A percentile compares a stretch with the other conserved stretches of the same genome.
phyloP scores from a whole-genome alignment of 1,140 invertebrate genomes.

The Lepidurus packardi region DNA sequence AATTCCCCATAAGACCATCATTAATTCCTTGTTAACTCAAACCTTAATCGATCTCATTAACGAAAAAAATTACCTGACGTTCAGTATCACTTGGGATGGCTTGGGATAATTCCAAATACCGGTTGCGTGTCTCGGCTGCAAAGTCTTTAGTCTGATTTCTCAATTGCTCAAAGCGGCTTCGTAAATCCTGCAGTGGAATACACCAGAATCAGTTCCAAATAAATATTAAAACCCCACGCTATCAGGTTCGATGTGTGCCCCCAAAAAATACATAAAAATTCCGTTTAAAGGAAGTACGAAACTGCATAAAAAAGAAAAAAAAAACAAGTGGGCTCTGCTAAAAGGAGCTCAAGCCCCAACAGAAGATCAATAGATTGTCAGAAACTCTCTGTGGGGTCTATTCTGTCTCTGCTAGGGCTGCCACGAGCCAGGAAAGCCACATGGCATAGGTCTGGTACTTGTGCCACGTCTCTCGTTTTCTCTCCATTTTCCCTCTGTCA shows the following conservation, averaged over 20 bases:
- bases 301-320: background rate
- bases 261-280: too few relatives aligned
- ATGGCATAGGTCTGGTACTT: background rate
- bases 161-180: constrained; percentile 11
- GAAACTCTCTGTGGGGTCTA: background rate
- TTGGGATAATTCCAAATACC: constrained; percentile 11
- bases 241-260: background rate
- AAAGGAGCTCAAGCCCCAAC: background rate
- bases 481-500: background rate
- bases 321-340: background rate
- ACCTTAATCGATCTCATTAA: too few relatives aligned
- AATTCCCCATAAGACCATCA: background rate
- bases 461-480: background rate
- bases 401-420: background rate
- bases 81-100: constrained; percentile 3
- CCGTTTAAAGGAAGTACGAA: too few relatives aligned
- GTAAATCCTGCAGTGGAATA: background rate
- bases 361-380: background rate
- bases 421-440: constrained; percentile 1
- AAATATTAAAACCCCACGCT: background rate
- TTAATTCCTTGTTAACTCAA: background rate
- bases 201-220: background rate
- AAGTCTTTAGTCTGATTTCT: background rate
- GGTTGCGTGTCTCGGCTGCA: background rate
- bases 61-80: background rate